Conservation (phyloP, 2,113 vertebrate genomes). For the Paracanthobrama guichenoti region DNA sequence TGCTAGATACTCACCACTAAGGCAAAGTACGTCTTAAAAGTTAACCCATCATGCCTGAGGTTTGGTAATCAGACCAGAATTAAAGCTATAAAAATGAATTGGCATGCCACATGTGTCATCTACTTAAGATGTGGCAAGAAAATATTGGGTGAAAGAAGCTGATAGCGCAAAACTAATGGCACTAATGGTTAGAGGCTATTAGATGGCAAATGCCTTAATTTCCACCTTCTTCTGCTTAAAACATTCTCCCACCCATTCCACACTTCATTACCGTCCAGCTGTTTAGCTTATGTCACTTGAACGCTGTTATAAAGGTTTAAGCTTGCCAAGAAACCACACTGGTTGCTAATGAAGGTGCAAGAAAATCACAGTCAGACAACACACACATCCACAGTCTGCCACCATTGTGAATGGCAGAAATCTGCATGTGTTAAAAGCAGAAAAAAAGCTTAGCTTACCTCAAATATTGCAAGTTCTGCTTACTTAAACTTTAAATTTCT, state of each 20-base stretch:
- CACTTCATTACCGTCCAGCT: slow-evolving; percentile 72
- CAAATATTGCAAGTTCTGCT: too few relatives aligned
- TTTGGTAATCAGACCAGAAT: slow-evolving; percentile 62
- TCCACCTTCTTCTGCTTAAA: slow-evolving; percentile 42
- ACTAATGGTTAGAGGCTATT: slow-evolving; percentile 53
- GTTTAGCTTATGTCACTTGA: slow-evolving; percentile 70
- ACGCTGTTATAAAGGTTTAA: slow-evolving; percentile 64
- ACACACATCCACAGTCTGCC: slow-evolving; percentile 56
- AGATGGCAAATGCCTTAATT: slow-evolving; percentile 62
- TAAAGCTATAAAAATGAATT: slow-evolving; percentile 40
- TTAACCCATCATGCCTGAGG: slow-evolving; percentile 43
- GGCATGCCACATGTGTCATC: slow-evolving; percentile 5
- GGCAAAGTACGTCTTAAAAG: background rate
- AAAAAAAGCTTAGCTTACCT: background rate
- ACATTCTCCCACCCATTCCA: slow-evolving; percentile 54
- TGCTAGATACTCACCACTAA: slow-evolving; percentile 23
- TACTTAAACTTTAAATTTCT: too few relatives aligned
- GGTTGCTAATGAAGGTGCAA: slow-evolving; percentile 29
- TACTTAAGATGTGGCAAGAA: background rate
- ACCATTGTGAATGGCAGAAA: slow-evolving; percentile 26
- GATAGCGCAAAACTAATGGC: slow-evolving; percentile 57
- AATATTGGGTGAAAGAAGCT: slow-evolving; percentile 59
- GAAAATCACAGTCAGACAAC: slow-evolving; percentile 46
- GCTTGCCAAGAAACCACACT: slow-evolving; percentile 46
- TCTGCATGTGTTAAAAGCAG: background rate